Evolutionary conservation across 2,888 invertebrate genomes (phyloP).

Genomic region (Pharmacophagus antenor): DNA sequence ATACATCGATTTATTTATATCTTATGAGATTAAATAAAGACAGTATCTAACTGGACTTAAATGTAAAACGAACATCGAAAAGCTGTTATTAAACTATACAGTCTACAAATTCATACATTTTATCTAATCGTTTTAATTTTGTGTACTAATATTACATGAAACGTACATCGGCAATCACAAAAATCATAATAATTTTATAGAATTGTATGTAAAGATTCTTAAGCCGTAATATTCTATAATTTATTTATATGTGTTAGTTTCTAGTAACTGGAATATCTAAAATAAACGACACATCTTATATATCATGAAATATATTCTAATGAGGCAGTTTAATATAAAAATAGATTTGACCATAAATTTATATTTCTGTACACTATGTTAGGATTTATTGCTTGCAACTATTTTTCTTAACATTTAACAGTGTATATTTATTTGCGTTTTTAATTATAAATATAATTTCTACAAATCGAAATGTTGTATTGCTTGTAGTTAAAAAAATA

Average conservation of each 20-base stretch:
- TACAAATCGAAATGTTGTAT: too few relatives aligned
- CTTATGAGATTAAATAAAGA: constrained; percentile 12
- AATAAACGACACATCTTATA: too few relatives aligned
- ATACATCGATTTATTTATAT: constrained; percentile 20
- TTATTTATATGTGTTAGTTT: too few relatives aligned
- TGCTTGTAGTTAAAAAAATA: not conserved
- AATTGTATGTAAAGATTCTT: too few relatives aligned
- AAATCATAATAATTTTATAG: too few relatives aligned
- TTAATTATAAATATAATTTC: too few relatives aligned
- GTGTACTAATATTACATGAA: not conserved
- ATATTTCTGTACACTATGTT: not conserved
- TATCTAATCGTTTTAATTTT: not conserved
- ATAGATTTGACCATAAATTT: too few relatives aligned
- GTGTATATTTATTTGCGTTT: not conserved
- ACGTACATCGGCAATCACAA: too few relatives aligned
- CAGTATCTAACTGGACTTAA: constrained; percentile 4
- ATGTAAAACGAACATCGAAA: constrained; percentile 14
- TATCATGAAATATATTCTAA: too few relatives aligned
- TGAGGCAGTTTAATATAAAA: too few relatives aligned
- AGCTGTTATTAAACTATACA: constrained; percentile 13
- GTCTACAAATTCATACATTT: constrained; percentile 12
- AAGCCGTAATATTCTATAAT: too few relatives aligned
- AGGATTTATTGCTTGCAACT: not conserved
- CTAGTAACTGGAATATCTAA: too few relatives aligned
- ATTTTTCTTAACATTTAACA: not conserved